Percentiles rank a stretch among this genome's conserved stretches.
These are phyloP conservation scores for Centruroides vittatus DNA, from an alignment of 1,140 invertebrate genomes.

Conservation along the genomic window DNA sequence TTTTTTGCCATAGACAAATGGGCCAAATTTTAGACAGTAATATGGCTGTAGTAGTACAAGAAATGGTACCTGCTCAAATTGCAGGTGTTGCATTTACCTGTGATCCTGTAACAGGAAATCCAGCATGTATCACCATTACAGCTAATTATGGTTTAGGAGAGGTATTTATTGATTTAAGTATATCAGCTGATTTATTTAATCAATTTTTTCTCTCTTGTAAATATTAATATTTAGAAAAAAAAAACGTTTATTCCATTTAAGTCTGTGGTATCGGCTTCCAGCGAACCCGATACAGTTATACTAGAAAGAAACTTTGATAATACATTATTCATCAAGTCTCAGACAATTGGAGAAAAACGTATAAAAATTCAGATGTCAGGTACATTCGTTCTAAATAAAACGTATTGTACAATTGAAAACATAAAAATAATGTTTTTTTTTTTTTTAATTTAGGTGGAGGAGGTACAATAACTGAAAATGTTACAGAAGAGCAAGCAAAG, in stretches of 20 bases:
- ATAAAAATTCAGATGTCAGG: too few relatives aligned
- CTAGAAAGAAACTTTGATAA: not conserved
- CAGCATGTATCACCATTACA: conserved; percentile 47
- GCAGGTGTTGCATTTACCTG: conserved; percentile 66
- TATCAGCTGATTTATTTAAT: conserved; percentile 12
- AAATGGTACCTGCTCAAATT: conserved; percentile 48
- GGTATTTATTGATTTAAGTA: conserved; percentile 27
- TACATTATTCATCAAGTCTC: too few relatives aligned
- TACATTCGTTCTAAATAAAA: too few relatives aligned
- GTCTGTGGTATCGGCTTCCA: conserved; percentile 56
- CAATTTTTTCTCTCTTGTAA: too few relatives aligned
- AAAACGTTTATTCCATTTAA: conserved; percentile 21
- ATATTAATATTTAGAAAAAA: too few relatives aligned
- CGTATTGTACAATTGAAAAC: too few relatives aligned
- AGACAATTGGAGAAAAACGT: too few relatives aligned
- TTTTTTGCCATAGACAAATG: conserved; percentile 34
- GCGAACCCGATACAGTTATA: conserved; percentile 54
- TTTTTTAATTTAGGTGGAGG: too few relatives aligned
- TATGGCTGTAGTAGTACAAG: conserved; percentile 67
- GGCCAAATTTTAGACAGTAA: conserved; percentile 44
- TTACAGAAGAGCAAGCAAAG: too few relatives aligned
- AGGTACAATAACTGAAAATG: too few relatives aligned
- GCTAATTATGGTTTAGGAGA: conserved; percentile 68
- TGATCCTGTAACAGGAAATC: conserved; percentile 52
- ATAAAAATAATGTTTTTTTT: too few relatives aligned